phyloP scores from a whole-genome alignment of 2,797 vertebrate species.

The Onychomys torridus region DNA sequence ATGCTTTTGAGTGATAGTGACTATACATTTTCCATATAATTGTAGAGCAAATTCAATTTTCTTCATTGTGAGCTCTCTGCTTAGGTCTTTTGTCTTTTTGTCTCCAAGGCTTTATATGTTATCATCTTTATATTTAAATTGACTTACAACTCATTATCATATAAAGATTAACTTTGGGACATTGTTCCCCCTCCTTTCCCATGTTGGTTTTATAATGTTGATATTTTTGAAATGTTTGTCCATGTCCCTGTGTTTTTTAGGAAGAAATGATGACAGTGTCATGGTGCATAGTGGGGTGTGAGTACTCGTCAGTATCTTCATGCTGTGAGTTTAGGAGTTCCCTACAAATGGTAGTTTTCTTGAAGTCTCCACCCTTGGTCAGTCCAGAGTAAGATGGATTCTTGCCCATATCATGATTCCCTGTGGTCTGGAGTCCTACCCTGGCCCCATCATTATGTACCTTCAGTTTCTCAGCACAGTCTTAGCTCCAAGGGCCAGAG shows the following conservation, averaged over 20 bases:
- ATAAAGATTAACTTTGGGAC: background rate
- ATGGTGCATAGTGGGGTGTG: background rate
- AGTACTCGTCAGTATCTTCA: background rate
- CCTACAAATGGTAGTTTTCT: background rate
- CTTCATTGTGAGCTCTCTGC: slow-evolving; percentile 28
- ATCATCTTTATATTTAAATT: slow-evolving; percentile 1
- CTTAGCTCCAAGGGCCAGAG: background rate
- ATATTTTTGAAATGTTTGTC: background rate
- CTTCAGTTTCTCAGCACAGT: slow-evolving; percentile 12
- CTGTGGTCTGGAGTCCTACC: background rate
- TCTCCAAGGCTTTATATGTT: slow-evolving; percentile 16
- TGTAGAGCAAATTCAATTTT: slow-evolving; percentile 22
- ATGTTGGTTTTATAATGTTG: background rate
- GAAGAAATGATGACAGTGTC: background rate
- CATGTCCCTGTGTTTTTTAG: background rate
- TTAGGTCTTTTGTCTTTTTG: slow-evolving; percentile 33
- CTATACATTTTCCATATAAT: background rate
- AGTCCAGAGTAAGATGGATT: background rate
- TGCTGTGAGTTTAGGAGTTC: background rate
- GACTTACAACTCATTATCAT: background rate
- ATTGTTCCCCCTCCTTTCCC: background rate
- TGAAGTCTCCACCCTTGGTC: background rate
- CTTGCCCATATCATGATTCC: background rate
- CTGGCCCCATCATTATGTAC: background rate
- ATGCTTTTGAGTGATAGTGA: slow-evolving; percentile 38